Percentiles rank a stretch among this genome's conserved stretches.
Evolutionary conservation across 2,113 vertebrate species (phyloP).

Genomic region (Channa maculata): DNA sequence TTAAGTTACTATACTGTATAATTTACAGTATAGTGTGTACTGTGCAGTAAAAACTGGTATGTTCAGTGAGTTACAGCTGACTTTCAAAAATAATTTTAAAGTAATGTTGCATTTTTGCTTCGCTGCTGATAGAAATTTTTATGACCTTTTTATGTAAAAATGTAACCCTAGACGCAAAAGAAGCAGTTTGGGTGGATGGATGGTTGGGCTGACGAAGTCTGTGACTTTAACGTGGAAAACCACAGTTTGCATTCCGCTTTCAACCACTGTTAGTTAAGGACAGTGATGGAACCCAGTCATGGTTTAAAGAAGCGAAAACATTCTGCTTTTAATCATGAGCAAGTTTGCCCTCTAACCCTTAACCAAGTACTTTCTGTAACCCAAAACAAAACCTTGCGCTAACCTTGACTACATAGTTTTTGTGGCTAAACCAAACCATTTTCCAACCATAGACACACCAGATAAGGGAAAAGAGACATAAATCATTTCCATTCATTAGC

Average conservation of each 20-base stretch:
- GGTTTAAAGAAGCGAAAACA: neutral
- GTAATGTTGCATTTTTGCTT: no score
- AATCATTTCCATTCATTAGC: neutral
- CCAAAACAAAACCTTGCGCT: neutral
- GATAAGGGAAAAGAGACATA: neutral
- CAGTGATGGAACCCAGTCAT: neutral
- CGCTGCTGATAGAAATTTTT: no score
- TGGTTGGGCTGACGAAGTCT: neutral
- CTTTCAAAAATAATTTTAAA: no score
- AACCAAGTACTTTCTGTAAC: neutral
- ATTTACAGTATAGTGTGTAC: no score
- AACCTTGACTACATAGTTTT: neutral
- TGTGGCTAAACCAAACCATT: neutral
- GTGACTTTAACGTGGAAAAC: conserved; percentile 1
- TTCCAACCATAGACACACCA: neutral
- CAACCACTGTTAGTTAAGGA: neutral
- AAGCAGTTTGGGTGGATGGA: no score
- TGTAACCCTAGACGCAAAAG: no score
- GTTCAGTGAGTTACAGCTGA: no score
- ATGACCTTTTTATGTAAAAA: no score
- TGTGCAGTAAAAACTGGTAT: no score
- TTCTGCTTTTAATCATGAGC: neutral
- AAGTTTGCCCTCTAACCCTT: neutral
- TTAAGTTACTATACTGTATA: no score
- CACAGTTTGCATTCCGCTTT: neutral